Evolutionary conservation across 2,888 invertebrate genomes (phyloP), one percentile per base, ranked within the genome.

Genomic region (Calephelis perditalis): DNA sequence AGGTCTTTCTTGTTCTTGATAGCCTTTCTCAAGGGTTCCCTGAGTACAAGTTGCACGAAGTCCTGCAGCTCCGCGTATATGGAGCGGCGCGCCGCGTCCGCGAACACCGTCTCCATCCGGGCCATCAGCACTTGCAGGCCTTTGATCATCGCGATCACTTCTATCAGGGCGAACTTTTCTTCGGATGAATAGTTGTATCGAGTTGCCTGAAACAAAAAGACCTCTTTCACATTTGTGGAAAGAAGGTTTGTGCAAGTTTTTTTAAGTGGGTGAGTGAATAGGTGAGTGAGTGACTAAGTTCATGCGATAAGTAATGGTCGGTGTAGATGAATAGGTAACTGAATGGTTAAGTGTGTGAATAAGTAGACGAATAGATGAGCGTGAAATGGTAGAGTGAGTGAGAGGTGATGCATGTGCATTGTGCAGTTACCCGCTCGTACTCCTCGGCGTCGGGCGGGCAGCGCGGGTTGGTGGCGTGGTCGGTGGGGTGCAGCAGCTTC

Each of bases 111-210:
- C 91, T 99, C 99, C 95, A 99, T 99, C 49, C 98, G 92, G 0
- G 98, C 96, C 97, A 99, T 97, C 59, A 99, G 90, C 36, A 97
- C 97, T 83, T 99, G 99, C 5, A 99, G 92, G 0, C 99, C 99
- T 84, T 99, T 99, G 72, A 99, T 98, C 98, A 99, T 99, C 0
- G 99, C 98, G 70, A 99, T 98, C 15, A 99, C 97, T 89, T 99
- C 99, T 66, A 99, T 98, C 72, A 99, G 91, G 0, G 99, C 99
- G 86, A 98, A 97, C 79, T 99, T 99, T 86, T 99, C 99, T 74
- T 98, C 98, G 2, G 97, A 96, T 0, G 96, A 96, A 82, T 99
- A 99, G 87, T 99, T 99, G 89, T 99, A 99, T 8, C 98, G 93
- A 0, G 98, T 99, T 0, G 98, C 98, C 95, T 96, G 78, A 4